phyloP scores from a whole-genome alignment of 2,113 vertebrate genomes.

The Choloepus hoffmanni region DNA sequence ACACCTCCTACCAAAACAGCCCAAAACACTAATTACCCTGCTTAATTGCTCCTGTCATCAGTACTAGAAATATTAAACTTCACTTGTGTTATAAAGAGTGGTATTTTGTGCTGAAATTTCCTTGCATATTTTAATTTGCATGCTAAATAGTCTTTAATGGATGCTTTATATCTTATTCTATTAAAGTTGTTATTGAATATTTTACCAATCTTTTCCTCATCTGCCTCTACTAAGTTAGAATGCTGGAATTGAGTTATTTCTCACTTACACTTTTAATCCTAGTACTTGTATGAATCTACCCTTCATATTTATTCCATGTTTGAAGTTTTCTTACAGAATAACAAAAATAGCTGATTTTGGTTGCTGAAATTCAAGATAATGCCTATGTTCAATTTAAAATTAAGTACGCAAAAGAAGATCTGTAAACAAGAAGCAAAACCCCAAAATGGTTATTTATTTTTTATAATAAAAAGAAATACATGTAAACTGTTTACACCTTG shows the following conservation, averaged over 20 bases:
- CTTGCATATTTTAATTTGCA: not conserved
- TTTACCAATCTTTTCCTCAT: not conserved
- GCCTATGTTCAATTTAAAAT: not conserved
- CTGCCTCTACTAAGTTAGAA: not conserved
- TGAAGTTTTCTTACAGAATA: not conserved
- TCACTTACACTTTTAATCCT: not conserved
- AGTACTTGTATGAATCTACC: too few species aligned
- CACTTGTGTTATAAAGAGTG: not conserved
- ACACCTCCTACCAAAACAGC: not conserved
- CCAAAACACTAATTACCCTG: not conserved
- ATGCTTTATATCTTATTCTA: not conserved
- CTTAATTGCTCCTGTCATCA: not conserved
- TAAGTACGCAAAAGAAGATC: not conserved
- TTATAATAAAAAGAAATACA: not conserved
- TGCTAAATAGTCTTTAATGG: not conserved
- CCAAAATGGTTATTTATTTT: not conserved
- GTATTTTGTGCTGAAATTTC: not conserved
- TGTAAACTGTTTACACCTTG: not conserved
- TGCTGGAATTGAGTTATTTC: not conserved
- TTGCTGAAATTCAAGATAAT: not conserved
- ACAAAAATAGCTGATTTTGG: not conserved
- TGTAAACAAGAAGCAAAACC: not conserved
- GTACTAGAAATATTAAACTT: not conserved
- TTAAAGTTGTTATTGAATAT: not conserved
- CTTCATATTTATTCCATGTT: not conserved